Base-by-base conservation (phyloP, 2,888 invertebrate genomes). In the Polyommatus iphigenia region DNA sequence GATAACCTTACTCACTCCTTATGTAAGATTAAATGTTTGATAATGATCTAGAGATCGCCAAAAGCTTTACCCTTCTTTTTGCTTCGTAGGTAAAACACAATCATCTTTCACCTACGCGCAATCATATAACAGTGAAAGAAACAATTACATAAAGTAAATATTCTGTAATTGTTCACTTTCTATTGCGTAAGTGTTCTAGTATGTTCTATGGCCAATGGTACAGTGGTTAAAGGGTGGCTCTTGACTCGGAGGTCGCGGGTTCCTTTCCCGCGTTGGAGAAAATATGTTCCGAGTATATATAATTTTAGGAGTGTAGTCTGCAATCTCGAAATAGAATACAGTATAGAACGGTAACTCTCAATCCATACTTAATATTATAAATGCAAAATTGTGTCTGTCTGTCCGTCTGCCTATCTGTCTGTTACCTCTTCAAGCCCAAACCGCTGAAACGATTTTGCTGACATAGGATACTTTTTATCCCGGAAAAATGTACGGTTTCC, bases 61-160 rank as follows among this genome's bases (percentile, higher is more conserved):
- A 59, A 59, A 59, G 15, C 7, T 7, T 57, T 57, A 62, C 20
- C 10, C 20, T 62, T 62, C 62, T 62, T 62, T 62, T 62, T 62
- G 24, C 8, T n/a, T 59, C 20, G 59, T 54, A 18, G 59, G 7
- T 20, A 59, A 59, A 59, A 59, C 59, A 8, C 59, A 59, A 18
- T 67, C 67, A 32, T 67, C 67, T 67, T 67, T 67, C 67, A 67
- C 67, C 67, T 32, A 67, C 67, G 29, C 29, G 10, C 29, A 67
- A 29, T 62, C 62, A 67, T 4, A 5, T 67, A 15, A 15, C 29
- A 67, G 67, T 32, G 67, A 67, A 67, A 67, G 67, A 67, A 32
- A 67, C 67, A 67, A 67, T 67, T 67, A 67, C 29, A 67, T 67
- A 67, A 67, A 67, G 32, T 10, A 67, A 67, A 67, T 67, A 24